Base-by-base conservation (phyloP, 1,140 invertebrate species). In the Megalonaias nervosa region DNA sequence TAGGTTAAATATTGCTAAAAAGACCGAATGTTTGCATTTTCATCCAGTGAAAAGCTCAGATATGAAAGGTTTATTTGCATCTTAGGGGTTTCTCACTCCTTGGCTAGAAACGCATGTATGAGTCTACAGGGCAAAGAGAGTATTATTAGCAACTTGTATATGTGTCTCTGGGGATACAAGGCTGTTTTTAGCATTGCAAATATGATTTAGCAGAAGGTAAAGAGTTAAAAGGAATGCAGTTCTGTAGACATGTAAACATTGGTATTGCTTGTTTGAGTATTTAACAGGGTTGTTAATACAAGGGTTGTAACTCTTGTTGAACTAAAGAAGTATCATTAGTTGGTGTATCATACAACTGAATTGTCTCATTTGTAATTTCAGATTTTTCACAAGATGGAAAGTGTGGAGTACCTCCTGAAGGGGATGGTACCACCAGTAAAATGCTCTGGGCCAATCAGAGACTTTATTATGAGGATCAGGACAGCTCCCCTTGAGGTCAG, bases 391-490 rank as follows among this genome's bases (percentile, higher is more conserved):
- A 79, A 79, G 60, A 17, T 77, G 21, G 68, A 84, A 78, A 77
- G 84, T 71, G 17, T 88, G 5, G 80, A 81, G 23, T 77, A 84
- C 69, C 80, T 88, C 74, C 77, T 88, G 74, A 70, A 69, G 55
- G 84, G 79, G 15, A 26, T 78, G 17, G 21, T 82, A 16, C 87
- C 87, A 5, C 82, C 81, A 59, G 84, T 89, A 9, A 78, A 62
- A 67, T 82, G 83, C 76, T n/a, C 71, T 23, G 86, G 83, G n/a
- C 74, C 83, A 4, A 74, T 82, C 5, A 80, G 77, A 62, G 85
- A 88, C 17, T 89, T 85, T 69, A 88, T 89, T 58, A 86, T 89
- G 86, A 84, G 74, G 15, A 81, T 89, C 55, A 70, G 87, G 12
- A 81, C 77, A 75, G 66, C 71, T 21, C 82, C 82, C 26, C 68